phyloP scores from a whole-genome alignment of 2,113 vertebrate species.

The Podarcis raffonei region DNA sequence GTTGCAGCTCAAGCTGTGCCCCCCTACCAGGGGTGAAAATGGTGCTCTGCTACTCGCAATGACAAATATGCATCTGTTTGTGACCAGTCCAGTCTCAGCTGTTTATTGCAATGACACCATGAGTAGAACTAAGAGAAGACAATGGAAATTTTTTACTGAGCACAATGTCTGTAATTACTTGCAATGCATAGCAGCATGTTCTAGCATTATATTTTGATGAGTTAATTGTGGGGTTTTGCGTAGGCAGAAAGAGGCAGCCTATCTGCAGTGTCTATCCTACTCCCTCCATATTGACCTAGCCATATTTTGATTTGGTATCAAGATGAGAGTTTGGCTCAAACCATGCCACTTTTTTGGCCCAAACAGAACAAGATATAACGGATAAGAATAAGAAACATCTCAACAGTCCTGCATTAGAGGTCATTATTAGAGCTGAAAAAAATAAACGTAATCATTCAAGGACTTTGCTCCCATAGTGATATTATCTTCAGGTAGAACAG shows the following conservation, averaged over 20 bases:
- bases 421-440: not conserved
- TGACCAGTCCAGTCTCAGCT: too few relatives aligned
- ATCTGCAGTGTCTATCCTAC: not conserved
- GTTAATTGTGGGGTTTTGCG: not conserved
- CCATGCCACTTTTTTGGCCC: not conserved
- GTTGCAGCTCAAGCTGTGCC: not conserved
- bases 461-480: not conserved
- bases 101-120: too few relatives aligned
- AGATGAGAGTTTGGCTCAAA: not conserved
- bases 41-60: not conserved
- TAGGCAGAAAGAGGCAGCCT: not conserved
- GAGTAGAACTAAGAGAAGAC: too few relatives aligned
- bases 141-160: too few relatives aligned
- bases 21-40: not conserved
- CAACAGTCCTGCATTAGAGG: not conserved
- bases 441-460: not conserved
- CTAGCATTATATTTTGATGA: not conserved
- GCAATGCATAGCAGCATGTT: too few relatives aligned
- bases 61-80: too few relatives aligned
- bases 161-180: too few relatives aligned
- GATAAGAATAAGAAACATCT: not conserved
- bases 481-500: not conserved
- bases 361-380: not conserved
- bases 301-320: not conserved
- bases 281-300: not conserved